A percentile compares a stretch with the other conserved stretches of the same genome.
Conservation (phyloP, 2,888 invertebrate genomes). For the Caradrina clavipalpis region DNA sequence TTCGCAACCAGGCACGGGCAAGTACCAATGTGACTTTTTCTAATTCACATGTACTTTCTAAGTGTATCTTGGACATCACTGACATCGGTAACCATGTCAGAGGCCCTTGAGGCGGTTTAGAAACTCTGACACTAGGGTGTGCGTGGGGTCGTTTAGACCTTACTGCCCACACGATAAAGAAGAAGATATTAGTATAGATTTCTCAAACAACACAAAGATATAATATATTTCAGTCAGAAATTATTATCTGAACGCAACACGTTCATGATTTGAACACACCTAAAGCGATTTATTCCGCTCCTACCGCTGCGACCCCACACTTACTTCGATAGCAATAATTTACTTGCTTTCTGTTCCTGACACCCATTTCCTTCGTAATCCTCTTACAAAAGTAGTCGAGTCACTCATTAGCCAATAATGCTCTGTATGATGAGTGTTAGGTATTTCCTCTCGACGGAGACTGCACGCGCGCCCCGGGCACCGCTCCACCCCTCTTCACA, state of each 20-base stretch:
- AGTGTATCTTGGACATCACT: too few species aligned
- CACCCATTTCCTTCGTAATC: constrained; percentile 42
- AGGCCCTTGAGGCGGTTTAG: too few species aligned
- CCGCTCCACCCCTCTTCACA: constrained; percentile 41
- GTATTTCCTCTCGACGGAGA: constrained; percentile 25
- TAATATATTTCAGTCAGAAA: background rate
- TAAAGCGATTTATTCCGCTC: constrained; percentile 3
- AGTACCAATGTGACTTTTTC: too few species aligned
- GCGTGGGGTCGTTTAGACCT: too few species aligned
- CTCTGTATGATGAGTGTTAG: constrained; percentile 42
- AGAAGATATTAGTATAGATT: background rate
- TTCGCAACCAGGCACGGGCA: too few species aligned
- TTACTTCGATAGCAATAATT: constrained; percentile 29
- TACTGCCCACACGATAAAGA: too few species aligned
- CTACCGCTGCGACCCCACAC: background rate
- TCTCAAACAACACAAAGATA: background rate
- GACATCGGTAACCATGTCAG: too few species aligned
- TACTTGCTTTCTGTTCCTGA: constrained; percentile 32
- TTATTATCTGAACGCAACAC: background rate
- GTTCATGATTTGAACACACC: constrained; percentile 5
- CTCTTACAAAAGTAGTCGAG: constrained; percentile 40
- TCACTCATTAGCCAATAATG: constrained; percentile 58
- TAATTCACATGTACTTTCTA: too few species aligned
- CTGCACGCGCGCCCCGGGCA: constrained; percentile 13
- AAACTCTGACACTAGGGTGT: too few species aligned